phyloP scores from a whole-genome alignment of 30 jellyfish, hydroid and myxozoan genomes.

The Hydractinia symbiolongicarpus region DNA sequence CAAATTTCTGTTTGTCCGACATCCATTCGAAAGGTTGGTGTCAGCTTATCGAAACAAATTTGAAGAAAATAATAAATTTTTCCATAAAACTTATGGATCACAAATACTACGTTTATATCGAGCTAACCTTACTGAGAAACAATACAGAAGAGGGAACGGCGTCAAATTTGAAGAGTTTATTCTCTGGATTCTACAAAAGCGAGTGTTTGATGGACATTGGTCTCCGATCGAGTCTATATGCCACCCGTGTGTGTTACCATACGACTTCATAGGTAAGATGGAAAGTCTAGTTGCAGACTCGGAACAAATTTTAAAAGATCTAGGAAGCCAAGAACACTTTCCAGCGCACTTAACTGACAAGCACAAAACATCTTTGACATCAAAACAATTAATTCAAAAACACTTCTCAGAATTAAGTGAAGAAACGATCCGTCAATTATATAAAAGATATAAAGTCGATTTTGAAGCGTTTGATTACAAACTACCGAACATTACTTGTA shows the following conservation, averaged over 20 bases:
- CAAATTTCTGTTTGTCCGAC: slow-evolving; percentile 18
- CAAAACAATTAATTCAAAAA: background rate
- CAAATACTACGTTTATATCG: background rate
- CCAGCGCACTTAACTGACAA: slow-evolving; percentile 7
- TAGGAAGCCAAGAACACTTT: background rate
- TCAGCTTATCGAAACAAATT: slow-evolving; percentile 22
- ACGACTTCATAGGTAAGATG: slow-evolving; percentile 19
- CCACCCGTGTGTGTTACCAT: slow-evolving; percentile 16
- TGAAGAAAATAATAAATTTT: background rate
- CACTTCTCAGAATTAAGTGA: background rate
- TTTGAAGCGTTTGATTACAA: background rate
- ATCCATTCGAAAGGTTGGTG: slow-evolving; percentile 19
- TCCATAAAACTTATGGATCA: slow-evolving; percentile 12
- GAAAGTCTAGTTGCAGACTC: slow-evolving; percentile 6
- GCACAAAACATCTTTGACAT: background rate
- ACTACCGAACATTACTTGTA: background rate
- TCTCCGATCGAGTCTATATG: background rate
- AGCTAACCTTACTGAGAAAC: background rate
- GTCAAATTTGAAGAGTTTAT: slow-evolving; percentile 5
- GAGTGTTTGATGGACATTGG: slow-evolving; percentile 15
- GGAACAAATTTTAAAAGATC: background rate
- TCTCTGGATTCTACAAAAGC: slow-evolving; percentile 1
- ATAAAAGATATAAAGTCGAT: background rate
- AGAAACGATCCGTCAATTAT: background rate
- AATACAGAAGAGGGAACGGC: slow-evolving; percentile 11